A percentile compares a stretch with the other conserved stretches of the same genome.
Evolutionary conservation across 2,888 invertebrate genomes (phyloP).

Genomic region (Acanthosepion lycidas): DNA sequence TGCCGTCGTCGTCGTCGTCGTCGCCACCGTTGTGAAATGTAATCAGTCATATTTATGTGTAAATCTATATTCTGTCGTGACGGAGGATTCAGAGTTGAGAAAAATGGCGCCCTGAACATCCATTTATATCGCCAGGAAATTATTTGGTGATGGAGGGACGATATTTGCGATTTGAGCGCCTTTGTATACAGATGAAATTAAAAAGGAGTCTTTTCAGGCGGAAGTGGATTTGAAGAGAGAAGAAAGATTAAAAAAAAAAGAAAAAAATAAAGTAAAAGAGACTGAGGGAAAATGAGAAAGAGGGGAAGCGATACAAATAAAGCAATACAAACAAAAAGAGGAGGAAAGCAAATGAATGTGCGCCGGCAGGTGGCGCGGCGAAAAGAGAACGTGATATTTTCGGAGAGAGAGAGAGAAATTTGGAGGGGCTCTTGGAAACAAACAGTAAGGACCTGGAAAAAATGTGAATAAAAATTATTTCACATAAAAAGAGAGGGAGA

Average conservation of each 20-base stretch:
- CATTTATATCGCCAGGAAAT: constrained; percentile 6
- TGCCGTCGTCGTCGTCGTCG: background rate
- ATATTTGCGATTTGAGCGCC: background rate
- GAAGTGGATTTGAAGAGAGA: background rate
- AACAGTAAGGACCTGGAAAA: too few species aligned
- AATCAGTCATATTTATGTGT: constrained; percentile 33
- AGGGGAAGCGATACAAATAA: background rate
- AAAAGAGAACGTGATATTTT: background rate
- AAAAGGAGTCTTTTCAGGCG: background rate
- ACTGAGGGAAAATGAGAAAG: background rate
- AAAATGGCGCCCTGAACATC: constrained; percentile 5
- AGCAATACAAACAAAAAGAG: background rate
- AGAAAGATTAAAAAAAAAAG: background rate
- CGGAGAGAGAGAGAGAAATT: background rate
- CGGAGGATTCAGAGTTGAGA: background rate
- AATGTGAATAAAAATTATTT: too few species aligned
- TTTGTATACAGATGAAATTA: constrained; percentile 8
- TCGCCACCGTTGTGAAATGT: background rate
- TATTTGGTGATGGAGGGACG: constrained; percentile 22
- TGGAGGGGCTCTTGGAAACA: background rate
- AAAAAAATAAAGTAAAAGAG: background rate
- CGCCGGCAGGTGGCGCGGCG: background rate
- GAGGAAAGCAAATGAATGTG: background rate
- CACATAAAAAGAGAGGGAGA: too few species aligned
- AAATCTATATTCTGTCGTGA: background rate